Evolutionary conservation across 1,140 invertebrate genomes (phyloP).

Genomic region (Hycleus phaleratus): DNA sequence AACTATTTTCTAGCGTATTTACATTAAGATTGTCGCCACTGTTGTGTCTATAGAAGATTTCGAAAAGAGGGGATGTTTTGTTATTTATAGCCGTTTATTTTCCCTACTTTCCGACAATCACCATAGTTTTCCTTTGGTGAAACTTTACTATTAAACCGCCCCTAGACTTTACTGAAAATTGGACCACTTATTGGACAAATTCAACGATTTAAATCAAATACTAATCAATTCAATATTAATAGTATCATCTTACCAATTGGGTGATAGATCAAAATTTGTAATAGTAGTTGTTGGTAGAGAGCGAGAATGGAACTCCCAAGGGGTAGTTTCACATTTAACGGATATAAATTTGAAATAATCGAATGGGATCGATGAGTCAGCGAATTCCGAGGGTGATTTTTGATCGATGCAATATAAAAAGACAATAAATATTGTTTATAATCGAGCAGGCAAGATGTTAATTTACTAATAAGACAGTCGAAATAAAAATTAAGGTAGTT

Average conservation of each 20-base stretch:
- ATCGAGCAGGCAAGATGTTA: not conserved
- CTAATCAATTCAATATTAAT: too few relatives aligned
- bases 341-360: too few relatives aligned
- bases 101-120: conserved; percentile 35
- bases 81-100: conserved; percentile 32
- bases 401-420: too few relatives aligned
- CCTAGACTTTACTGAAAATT: conserved; percentile 18
- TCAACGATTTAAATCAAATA: too few relatives aligned
- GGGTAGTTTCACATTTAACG: too few relatives aligned
- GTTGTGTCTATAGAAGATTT: not conserved
- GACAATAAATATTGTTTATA: too few relatives aligned
- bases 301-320: too few relatives aligned
- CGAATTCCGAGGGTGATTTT: too few relatives aligned
- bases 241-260: too few relatives aligned
- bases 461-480: conserved; percentile 2
- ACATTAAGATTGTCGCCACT: not conserved
- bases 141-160: conserved; percentile 27
- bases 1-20: not conserved
- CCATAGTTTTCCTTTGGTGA: conserved; percentile 30
- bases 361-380: too few relatives aligned
- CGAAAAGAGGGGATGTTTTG: not conserved
- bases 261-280: too few relatives aligned
- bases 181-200: conserved; percentile 9
- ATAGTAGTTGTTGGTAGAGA: too few relatives aligned
- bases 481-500: conserved; percentile 4